Evolutionary conservation across 2,113 vertebrate species (phyloP).

Genomic region (Choloepus hoffmanni): DNA sequence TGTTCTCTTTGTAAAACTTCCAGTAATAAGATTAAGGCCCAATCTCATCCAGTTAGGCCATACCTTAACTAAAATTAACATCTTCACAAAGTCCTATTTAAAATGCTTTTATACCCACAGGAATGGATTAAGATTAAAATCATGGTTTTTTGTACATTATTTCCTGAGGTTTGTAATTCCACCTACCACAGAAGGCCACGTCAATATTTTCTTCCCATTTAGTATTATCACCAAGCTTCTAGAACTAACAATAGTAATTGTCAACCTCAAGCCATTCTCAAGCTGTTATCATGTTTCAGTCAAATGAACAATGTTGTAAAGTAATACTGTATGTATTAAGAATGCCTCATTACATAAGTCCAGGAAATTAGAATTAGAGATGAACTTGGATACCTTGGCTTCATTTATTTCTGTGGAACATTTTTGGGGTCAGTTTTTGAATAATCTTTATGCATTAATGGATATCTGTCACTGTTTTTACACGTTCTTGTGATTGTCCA

Average conservation of each 20-base stretch:
- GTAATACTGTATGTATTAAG: not conserved
- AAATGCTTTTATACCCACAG: no score
- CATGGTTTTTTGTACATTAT: no score
- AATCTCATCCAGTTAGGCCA: no score
- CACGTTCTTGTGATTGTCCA: not conserved
- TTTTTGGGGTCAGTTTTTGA: slow-evolving; percentile 31
- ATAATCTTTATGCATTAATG: not conserved
- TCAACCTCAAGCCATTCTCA: not conserved
- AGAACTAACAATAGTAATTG: not conserved
- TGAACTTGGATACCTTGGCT: not conserved
- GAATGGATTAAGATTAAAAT: no score
- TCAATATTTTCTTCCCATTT: not conserved
- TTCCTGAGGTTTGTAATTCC: no score
- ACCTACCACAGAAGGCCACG: not conserved
- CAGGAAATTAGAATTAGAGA: slow-evolving; percentile 36
- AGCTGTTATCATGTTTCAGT: not conserved
- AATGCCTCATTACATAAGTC: not conserved
- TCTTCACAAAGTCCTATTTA: no score
- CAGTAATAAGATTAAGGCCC: no score
- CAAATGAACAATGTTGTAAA: not conserved
- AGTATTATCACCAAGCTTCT: not conserved
- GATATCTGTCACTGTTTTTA: slow-evolving; percentile 43
- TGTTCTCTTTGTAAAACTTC: no score
- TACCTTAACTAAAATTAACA: no score
- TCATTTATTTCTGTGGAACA: slow-evolving; percentile 2